Evolutionary conservation across 2,797 vertebrate species (phyloP).

Genomic region (Chaunax sp.): DNA sequence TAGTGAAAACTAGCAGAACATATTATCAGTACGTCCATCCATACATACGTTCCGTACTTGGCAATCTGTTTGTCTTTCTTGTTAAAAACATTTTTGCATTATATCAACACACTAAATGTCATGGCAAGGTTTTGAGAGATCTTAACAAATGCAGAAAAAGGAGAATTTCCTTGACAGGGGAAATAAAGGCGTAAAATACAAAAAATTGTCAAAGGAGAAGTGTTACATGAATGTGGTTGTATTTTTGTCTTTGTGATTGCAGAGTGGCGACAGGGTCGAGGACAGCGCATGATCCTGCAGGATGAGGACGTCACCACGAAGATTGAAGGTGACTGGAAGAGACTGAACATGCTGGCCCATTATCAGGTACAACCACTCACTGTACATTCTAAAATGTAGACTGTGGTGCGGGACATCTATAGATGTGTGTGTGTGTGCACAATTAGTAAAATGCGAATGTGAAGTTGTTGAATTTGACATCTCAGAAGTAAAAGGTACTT

Average conservation of each 20-base stretch:
- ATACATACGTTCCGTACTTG: too few relatives aligned
- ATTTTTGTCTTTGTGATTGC: slow-evolving; percentile 23
- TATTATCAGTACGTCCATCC: not conserved
- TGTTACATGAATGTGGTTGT: too few relatives aligned
- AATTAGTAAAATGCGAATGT: too few relatives aligned
- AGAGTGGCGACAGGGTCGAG: slow-evolving; percentile 97
- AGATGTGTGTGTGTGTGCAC: too few relatives aligned
- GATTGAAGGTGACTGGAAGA: slow-evolving; percentile 98
- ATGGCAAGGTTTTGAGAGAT: slow-evolving; percentile 8
- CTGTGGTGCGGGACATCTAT: too few relatives aligned
- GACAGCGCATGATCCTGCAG: slow-evolving; percentile 93
- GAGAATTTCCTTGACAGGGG: not conserved
- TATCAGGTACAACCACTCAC: slow-evolving; percentile 78
- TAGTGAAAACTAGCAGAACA: not conserved
- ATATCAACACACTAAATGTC: slow-evolving; percentile 4
- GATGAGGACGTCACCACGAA: slow-evolving; percentile 98
- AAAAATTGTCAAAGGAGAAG: too few relatives aligned
- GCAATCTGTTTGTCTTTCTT: too few relatives aligned
- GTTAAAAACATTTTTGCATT: too few relatives aligned
- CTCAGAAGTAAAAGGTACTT: slow-evolving; percentile 11
- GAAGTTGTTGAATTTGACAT: too few relatives aligned
- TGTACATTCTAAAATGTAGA: not conserved
- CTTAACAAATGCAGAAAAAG: slow-evolving; percentile 20
- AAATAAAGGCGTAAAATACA: not conserved
- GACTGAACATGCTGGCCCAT: slow-evolving; percentile 93